These are phyloP conservation scores for Melanotaenia trifasciata DNA, from an alignment of 2,797 vertebrate genomes.

Conservation along the genomic window DNA sequence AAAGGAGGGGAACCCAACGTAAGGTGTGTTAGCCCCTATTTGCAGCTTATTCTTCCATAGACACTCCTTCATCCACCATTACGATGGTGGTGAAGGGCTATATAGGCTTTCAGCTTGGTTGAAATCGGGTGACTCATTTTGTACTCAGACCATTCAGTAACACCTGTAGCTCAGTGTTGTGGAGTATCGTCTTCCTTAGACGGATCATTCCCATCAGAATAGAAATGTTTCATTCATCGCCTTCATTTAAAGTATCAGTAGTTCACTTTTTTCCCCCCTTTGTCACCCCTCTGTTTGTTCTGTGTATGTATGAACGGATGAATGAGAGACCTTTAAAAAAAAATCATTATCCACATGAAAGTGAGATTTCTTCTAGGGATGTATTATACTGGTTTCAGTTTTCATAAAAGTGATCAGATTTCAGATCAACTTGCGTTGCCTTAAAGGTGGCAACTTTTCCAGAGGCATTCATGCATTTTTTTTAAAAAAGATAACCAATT, in stretches of 20 bases:
- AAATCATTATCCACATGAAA: neutral
- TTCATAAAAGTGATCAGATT: neutral
- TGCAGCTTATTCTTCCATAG: neutral
- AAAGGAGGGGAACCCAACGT: neutral
- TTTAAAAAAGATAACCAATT: neutral
- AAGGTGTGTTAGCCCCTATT: neutral
- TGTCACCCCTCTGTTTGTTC: neutral
- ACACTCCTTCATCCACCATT: neutral
- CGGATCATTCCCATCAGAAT: neutral
- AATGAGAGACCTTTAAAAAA: neutral
- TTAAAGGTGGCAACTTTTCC: neutral
- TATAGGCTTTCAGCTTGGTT: neutral
- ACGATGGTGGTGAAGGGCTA: neutral
- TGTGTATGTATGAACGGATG: constrained; percentile 4
- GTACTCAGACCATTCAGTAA: neutral
- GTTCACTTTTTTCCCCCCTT: neutral
- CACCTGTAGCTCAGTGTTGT: neutral
- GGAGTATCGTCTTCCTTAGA: neutral
- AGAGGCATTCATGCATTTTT: neutral
- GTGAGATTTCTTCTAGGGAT: neutral
- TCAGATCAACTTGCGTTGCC: neutral
- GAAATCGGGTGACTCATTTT: neutral
- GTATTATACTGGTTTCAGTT: neutral
- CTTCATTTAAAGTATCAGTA: neutral
- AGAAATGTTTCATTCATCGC: neutral